Conservation (phyloP, 2,888 invertebrate species). For the Podotricha telesiphe region DNA sequence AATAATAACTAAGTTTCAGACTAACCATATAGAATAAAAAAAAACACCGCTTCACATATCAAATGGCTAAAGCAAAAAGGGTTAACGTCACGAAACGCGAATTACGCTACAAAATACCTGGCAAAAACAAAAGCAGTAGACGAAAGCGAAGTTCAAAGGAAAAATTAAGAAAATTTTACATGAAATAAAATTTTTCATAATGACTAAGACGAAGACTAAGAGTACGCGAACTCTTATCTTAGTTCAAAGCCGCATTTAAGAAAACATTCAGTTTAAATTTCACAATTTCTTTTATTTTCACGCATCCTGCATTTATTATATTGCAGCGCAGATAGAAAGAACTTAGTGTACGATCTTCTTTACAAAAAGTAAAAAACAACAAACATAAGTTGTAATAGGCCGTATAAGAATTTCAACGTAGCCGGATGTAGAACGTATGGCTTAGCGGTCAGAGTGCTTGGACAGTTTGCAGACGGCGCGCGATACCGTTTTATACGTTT, state of each 20-base stretch:
- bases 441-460: too few species aligned
- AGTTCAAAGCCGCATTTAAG: neutral
- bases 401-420: too few species aligned
- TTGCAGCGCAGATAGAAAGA: too few species aligned
- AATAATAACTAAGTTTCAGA: too few species aligned
- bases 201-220: slow-evolving; percentile 9
- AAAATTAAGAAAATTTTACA: slow-evolving; percentile 21
- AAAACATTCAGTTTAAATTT: neutral
- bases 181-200: slow-evolving; percentile 16
- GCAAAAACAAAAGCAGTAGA: slow-evolving; percentile 13
- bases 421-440: too few species aligned
- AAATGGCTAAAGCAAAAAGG: slow-evolving; percentile 9
- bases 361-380: too few species aligned
- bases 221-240: slow-evolving; percentile 10
- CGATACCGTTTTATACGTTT: too few species aligned
- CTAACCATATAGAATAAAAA: slow-evolving; percentile 1
- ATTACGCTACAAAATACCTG: slow-evolving; percentile 2
- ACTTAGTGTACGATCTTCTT: too few species aligned
- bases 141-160: slow-evolving; percentile 20
- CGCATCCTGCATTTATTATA: too few species aligned
- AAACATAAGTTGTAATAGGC: too few species aligned
- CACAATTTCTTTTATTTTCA: neutral
- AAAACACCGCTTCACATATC: neutral
- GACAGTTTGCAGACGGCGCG: too few species aligned
- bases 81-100: slow-evolving; percentile 4